Evolutionary conservation across 2,797 vertebrate species (phyloP).

Genomic region (Mycteria americana): DNA sequence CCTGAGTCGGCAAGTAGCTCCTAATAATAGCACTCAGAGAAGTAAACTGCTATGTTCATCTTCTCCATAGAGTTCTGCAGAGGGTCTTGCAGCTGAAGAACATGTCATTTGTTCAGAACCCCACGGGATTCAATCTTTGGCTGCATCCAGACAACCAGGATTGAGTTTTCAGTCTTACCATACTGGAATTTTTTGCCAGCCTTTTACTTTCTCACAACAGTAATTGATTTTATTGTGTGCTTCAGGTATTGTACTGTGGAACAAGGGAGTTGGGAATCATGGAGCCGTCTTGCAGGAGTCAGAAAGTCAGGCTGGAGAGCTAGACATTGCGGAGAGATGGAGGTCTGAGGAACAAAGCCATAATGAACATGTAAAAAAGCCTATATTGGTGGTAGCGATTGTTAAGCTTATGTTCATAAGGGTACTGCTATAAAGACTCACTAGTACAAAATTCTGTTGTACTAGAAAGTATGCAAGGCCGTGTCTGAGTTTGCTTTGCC

Average conservation of each 20-base stretch:
- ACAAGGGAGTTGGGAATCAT: neutral
- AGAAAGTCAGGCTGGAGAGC: neutral
- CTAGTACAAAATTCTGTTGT: neutral
- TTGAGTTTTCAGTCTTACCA: neutral
- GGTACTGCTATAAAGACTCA: neutral
- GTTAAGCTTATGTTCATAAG: neutral
- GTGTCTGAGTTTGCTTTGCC: neutral
- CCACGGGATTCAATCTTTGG: neutral
- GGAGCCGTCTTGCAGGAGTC: neutral
- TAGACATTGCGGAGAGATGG: neutral
- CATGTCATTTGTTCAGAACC: neutral
- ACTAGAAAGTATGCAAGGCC: neutral
- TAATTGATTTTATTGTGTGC: neutral
- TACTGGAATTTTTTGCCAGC: neutral
- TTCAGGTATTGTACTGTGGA: neutral
- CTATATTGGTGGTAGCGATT: neutral
- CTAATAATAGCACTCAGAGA: neutral
- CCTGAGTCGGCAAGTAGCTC: neutral
- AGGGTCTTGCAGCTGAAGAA: neutral
- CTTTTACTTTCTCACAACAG: neutral
- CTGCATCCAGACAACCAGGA: neutral
- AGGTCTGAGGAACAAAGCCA: neutral
- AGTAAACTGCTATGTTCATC: neutral
- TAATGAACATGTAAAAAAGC: neutral
- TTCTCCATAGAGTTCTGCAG: neutral